Percentiles rank a stretch among this genome's conserved stretches.
Conservation (phyloP, 2,113 vertebrate species). For the Terrapene triunguis region DNA sequence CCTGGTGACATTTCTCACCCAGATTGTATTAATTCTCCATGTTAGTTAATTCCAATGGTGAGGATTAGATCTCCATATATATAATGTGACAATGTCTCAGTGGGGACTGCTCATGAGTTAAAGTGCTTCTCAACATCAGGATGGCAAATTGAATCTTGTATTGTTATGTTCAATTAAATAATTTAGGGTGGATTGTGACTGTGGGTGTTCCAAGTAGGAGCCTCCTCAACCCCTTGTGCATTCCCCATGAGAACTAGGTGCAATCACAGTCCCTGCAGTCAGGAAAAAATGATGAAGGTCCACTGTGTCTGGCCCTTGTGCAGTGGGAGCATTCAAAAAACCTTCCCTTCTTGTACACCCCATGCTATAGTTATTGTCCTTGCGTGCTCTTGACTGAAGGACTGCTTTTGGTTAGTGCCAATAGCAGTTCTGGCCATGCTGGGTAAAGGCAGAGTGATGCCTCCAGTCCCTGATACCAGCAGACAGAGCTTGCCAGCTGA, state of each 20-base stretch:
- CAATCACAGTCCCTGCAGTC: too few species aligned
- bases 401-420: neutral
- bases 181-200: neutral
- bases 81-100: neutral
- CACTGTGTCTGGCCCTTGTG: neutral
- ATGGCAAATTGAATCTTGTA: neutral
- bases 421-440: neutral
- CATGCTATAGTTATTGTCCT: neutral
- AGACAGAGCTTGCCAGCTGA: neutral
- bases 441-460: neutral
- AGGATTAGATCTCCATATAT: neutral
- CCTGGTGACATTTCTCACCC: neutral
- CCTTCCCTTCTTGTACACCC: neutral
- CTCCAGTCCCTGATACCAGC: neutral
- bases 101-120: neutral
- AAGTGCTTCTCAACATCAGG: neutral
- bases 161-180: neutral
- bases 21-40: neutral
- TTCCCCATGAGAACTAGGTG: accelerated
- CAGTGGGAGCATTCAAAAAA: neutral
- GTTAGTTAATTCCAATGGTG: neutral
- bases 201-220: accelerated
- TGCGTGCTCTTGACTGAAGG: neutral
- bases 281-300: neutral
- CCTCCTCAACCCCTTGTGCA: accelerated